phyloP scores from a whole-genome alignment of 1,140 invertebrate genomes.

The Drosophila chauvacae region DNA sequence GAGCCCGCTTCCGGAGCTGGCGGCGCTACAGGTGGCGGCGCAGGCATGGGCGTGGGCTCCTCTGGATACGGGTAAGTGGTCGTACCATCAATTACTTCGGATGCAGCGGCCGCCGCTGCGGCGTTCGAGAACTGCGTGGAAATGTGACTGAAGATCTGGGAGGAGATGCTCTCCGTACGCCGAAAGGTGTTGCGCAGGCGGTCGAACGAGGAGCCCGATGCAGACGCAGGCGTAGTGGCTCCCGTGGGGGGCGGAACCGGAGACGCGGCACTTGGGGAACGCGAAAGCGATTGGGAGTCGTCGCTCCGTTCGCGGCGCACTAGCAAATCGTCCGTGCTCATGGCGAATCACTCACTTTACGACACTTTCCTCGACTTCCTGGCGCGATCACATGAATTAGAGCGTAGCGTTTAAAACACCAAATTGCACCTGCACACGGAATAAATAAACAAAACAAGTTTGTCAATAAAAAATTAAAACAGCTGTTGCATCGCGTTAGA shows the following conservation, averaged over 20 bases:
- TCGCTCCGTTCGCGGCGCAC: conserved; percentile 75
- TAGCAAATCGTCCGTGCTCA: conserved; percentile 74
- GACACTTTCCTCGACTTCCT: not conserved
- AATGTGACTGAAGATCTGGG: conserved; percentile 73
- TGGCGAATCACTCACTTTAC: conserved; percentile 30
- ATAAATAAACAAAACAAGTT: conserved; percentile 68
- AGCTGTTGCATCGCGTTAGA: conserved; percentile 59
- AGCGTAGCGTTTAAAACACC: not conserved
- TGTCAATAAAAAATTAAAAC: conserved; percentile 50
- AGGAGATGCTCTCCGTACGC: conserved; percentile 76
- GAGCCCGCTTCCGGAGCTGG: conserved; percentile 10
- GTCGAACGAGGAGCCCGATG: conserved; percentile 66
- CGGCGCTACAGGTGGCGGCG: conserved; percentile 3
- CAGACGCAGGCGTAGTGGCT: conserved; percentile 38
- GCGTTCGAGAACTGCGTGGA: conserved; percentile 77
- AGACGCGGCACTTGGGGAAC: conserved; percentile 22
- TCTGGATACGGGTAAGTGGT: conserved; percentile 61
- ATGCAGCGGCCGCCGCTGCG: conserved; percentile 66
- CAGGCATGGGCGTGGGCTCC: conserved; percentile 10
- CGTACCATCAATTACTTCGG: conserved; percentile 75
- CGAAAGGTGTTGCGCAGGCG: conserved; percentile 78
- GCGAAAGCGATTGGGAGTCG: conserved; percentile 55
- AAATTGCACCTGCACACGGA: conserved; percentile 27
- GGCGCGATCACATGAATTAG: conserved; percentile 14
- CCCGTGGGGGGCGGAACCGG: conserved; percentile 39